Evolutionary conservation across 2,888 invertebrate species (phyloP).

Genomic region (Agrotis puta): DNA sequence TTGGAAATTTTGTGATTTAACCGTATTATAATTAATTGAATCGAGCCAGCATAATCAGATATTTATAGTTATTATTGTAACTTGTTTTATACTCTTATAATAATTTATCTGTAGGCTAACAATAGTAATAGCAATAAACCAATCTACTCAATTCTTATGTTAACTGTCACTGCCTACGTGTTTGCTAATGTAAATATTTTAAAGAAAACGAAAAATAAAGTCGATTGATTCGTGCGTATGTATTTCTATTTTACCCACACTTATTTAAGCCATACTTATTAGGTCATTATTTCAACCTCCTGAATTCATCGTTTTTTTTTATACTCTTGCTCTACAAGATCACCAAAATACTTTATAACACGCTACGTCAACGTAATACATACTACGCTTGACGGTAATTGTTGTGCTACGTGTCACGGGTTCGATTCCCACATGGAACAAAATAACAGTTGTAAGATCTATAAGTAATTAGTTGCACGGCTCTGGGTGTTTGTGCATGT

Average conservation of each 20-base stretch:
- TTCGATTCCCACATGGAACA: too few relatives aligned
- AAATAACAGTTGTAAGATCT: too few relatives aligned
- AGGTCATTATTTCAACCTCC: not conserved
- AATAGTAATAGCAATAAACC: conserved; percentile 52
- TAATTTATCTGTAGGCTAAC: conserved; percentile 38
- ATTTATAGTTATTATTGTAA: conserved; percentile 6
- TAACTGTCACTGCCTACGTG: conserved; percentile 70
- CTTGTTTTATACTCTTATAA: conserved; percentile 41
- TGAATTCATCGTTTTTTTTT: not conserved
- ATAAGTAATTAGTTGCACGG: too few relatives aligned
- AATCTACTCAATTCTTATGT: conserved; percentile 57
- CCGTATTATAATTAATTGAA: not conserved
- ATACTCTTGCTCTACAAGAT: not conserved
- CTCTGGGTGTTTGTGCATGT: too few relatives aligned
- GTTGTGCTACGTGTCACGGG: too few relatives aligned
- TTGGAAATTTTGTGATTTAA: conserved; percentile 9
- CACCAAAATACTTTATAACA: not conserved
- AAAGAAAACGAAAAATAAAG: conserved; percentile 57
- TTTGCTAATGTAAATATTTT: conserved; percentile 68
- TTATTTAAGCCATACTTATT: too few relatives aligned
- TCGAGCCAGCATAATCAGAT: conserved; percentile 14
- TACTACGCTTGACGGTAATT: too few relatives aligned
- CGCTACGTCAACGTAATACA: too few relatives aligned
- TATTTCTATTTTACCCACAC: conserved; percentile 5
- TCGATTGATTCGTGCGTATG: conserved; percentile 40